These are phyloP conservation scores for Crotalus helleri DNA, from an alignment of 2,113 vertebrate genomes.

Conservation along the genomic window DNA sequence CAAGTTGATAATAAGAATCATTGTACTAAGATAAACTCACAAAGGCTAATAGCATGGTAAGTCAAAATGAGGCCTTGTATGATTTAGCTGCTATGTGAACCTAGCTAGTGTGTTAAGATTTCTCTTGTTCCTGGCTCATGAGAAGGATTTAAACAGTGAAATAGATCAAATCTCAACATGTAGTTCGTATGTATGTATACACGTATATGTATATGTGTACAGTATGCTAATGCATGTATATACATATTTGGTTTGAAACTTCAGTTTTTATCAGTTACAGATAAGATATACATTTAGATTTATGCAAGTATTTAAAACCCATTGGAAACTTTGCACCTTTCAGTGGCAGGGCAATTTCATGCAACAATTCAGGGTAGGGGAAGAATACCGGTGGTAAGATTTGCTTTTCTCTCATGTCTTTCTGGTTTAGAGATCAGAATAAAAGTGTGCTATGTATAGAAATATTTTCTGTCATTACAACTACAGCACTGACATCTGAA, in stretches of 20 bases:
- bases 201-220: neutral
- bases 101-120: too few species aligned
- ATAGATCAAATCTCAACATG: neutral
- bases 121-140: too few species aligned
- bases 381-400: neutral
- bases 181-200: neutral
- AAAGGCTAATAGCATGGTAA: too few species aligned
- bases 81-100: too few species aligned
- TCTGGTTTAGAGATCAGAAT: neutral
- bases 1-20: too few species aligned
- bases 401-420: neutral
- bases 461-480: neutral
- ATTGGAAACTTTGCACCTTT: neutral
- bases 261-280: neutral
- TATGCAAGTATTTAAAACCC: neutral
- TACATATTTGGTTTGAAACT: neutral
- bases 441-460: neutral
- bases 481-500: neutral
- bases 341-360: neutral
- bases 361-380: neutral
- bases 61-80: too few species aligned
- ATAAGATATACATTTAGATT: neutral
- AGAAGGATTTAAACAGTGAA: neutral
- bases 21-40: too few species aligned
- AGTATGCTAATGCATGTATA: neutral